Percentiles rank a stretch among this genome's conserved stretches.
Conservation (phyloP, 2,888 invertebrate genomes). For the Merodon equestris region DNA sequence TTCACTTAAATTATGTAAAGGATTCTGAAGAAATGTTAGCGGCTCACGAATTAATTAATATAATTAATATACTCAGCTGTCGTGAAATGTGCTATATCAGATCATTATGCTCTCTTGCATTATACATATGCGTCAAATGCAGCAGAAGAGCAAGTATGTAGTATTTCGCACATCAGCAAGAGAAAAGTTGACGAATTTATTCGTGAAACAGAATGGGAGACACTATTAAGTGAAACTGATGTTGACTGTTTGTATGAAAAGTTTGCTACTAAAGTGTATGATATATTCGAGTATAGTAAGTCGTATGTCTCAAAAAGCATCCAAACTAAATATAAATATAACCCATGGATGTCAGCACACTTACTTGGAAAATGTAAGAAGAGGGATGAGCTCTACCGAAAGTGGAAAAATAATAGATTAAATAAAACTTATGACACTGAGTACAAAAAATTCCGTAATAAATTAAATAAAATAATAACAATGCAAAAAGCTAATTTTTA, state of each 20-base stretch:
- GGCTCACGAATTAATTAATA: background rate
- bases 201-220: background rate
- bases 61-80: conserved; percentile 6
- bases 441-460: conserved; percentile 5
- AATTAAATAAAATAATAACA: background rate
- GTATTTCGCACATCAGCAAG: background rate
- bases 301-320: background rate
- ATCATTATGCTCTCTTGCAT: conserved; percentile 4
- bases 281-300: conserved; percentile 4
- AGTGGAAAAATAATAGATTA: conserved; percentile 9
- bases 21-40: conserved; percentile 7
- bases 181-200: background rate
- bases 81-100: conserved; percentile 6
- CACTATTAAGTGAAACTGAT: background rate
- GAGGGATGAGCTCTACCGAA: conserved; percentile 5
- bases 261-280: background rate
- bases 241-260: background rate
- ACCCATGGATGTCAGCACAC: conserved; percentile 1
- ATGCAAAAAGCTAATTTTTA: conserved; percentile 2
- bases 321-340: background rate
- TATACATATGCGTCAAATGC: background rate
- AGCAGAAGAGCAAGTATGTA: background rate
- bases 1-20: background rate
- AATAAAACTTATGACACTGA: background rate
- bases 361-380: background rate